Conservation (phyloP, 2,797 vertebrate species). For the Leptatherina wallacei region DNA sequence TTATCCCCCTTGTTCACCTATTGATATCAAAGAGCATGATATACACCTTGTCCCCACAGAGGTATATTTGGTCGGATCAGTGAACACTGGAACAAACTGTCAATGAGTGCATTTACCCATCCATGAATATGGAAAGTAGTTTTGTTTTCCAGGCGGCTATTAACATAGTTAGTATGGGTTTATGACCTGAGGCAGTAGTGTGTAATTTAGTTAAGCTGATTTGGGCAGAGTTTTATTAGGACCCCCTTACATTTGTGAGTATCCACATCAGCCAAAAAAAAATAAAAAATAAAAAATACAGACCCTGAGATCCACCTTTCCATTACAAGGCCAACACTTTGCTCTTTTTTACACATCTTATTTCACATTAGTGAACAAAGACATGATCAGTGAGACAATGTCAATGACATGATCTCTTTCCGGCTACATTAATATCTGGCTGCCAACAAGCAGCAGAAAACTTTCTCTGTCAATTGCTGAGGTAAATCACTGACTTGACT, state of each 20-base stretch:
- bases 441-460: conserved; percentile 20
- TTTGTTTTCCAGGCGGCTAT: conserved; percentile 62
- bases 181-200: conserved; percentile 34
- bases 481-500: conserved; percentile 18
- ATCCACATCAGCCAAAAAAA: conserved; percentile 48
- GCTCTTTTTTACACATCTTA: conserved; percentile 29
- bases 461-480: conserved; percentile 31
- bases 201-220: conserved; percentile 58
- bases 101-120: conserved; percentile 42
- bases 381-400: conserved; percentile 54
- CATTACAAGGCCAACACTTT: conserved; percentile 63
- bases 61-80: conserved; percentile 65
- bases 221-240: conserved; percentile 27
- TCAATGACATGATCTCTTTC: conserved; percentile 51
- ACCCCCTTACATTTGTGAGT: conserved; percentile 46
- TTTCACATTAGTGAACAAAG: conserved; percentile 46
- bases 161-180: conserved; percentile 29
- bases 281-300: too few species aligned
- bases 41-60: conserved; percentile 58
- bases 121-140: conserved; percentile 58
- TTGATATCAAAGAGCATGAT: conserved; percentile 76
- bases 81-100: conserved; percentile 46
- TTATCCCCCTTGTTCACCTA: conserved; percentile 73
- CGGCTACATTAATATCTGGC: conserved; percentile 43
- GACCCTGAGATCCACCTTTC: conserved; percentile 50